phyloP scores from a whole-genome alignment of 2,888 invertebrate genomes.

The Peribatodes rhomboidaria region DNA sequence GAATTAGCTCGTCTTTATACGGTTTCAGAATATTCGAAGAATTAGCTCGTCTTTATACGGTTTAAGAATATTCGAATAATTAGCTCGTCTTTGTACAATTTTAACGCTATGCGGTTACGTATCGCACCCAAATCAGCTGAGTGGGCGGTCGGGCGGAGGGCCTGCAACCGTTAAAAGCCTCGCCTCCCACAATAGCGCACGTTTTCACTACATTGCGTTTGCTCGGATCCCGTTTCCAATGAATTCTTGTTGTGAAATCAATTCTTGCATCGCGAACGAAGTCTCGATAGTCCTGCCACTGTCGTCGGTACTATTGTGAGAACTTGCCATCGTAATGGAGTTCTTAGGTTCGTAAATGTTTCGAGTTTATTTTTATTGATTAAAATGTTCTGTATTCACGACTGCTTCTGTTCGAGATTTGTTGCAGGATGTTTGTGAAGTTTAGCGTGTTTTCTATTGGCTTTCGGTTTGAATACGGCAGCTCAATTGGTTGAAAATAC shows the following conservation, averaged over 20 bases:
- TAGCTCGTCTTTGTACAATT: too few relatives aligned
- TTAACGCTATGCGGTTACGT: conserved; percentile 11
- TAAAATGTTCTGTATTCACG: neutral
- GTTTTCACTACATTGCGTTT: conserved; percentile 76
- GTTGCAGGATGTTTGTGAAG: neutral
- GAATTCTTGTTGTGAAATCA: conserved; percentile 69
- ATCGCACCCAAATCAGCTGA: conserved; percentile 30
- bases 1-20: too few relatives aligned
- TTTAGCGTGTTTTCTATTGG: neutral
- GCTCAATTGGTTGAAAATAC: neutral
- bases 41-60: too few relatives aligned
- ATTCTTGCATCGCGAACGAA: conserved; percentile 47
- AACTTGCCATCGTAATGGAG: conserved; percentile 31
- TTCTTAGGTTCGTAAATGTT: conserved; percentile 33
- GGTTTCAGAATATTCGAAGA: too few relatives aligned
- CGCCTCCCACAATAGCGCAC: conserved; percentile 69
- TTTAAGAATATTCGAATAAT: too few relatives aligned
- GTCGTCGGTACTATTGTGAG: conserved; percentile 24
- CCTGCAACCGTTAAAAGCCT: conserved; percentile 65
- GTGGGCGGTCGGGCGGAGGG: conserved; percentile 26
- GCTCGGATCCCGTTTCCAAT: conserved; percentile 70
- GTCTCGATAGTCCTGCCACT: conserved; percentile 24
- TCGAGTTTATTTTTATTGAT: conserved; percentile 18
- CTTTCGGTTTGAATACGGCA: neutral
- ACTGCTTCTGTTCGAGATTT: conserved; percentile 5